Evolutionary conservation across 2,113 vertebrate genomes (phyloP).

Genomic region (Rhegmatorhina hoffmannsi): DNA sequence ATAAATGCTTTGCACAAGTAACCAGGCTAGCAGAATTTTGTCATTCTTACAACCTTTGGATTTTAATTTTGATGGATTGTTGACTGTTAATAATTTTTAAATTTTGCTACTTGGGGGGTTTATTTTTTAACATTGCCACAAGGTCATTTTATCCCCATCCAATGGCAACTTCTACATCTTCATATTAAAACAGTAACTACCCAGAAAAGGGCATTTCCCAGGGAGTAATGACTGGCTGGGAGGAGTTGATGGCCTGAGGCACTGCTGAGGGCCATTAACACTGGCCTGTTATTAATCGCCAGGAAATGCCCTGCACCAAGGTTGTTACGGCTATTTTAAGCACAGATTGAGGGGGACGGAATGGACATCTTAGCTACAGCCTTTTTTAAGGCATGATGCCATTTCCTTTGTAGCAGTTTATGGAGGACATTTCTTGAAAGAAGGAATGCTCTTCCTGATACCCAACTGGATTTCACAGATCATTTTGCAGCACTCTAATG

Average conservation of each 20-base stretch:
- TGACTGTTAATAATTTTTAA: neutral
- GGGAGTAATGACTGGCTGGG: slow-evolving; percentile 53
- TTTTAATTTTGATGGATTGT: neutral
- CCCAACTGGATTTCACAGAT: neutral
- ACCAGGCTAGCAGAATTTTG: neutral
- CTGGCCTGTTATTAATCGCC: slow-evolving; percentile 29
- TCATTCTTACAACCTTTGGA: neutral
- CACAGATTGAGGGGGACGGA: neutral
- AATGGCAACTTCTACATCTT: neutral
- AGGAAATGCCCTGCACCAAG: slow-evolving; percentile 56
- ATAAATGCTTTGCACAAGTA: neutral
- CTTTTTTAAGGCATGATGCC: neutral
- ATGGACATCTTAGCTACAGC: slow-evolving; percentile 3
- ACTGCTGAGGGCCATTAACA: slow-evolving; percentile 60
- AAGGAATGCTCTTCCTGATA: neutral
- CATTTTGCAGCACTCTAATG: neutral
- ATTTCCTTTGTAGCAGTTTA: slow-evolving; percentile 14
- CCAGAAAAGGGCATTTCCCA: slow-evolving; percentile 47
- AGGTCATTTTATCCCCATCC: neutral
- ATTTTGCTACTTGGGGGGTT: neutral
- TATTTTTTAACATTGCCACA: neutral
- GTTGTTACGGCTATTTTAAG: slow-evolving; percentile 55
- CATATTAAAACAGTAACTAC: slow-evolving; percentile 40
- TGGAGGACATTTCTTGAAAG: neutral
- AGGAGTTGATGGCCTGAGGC: slow-evolving; percentile 61